Conservation (phyloP, 2,797 vertebrate species). For the Diceros bicornis region DNA sequence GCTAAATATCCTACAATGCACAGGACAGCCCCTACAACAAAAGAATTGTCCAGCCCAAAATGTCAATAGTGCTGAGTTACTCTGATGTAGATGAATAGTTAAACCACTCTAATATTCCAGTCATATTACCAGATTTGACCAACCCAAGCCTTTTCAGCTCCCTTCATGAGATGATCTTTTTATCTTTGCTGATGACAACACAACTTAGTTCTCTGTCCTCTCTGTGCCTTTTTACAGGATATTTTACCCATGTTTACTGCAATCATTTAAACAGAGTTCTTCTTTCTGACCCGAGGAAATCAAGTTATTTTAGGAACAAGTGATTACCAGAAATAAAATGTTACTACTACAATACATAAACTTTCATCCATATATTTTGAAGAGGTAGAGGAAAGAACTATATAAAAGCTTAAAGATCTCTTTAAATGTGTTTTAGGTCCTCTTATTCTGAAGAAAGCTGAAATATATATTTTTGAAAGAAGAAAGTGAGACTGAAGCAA, state of each 20-base stretch:
- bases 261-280: neutral
- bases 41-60: neutral
- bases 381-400: neutral
- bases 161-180: neutral
- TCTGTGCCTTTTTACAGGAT: neutral
- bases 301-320: neutral
- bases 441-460: neutral
- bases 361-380: neutral
- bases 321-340: neutral
- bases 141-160: neutral
- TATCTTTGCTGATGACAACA: neutral
- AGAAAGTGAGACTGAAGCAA: neutral
- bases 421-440: neutral
- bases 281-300: neutral
- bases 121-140: neutral
- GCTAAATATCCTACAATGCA: neutral
- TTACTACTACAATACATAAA: neutral
- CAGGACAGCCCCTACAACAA: neutral
- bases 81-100: rapidly evolving
- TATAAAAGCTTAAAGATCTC: neutral
- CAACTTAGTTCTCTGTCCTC: neutral
- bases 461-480: slow-evolving; percentile 4
- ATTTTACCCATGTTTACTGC: neutral
- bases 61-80: neutral
- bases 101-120: neutral